These are phyloP conservation scores for Nyctibius bracteatus DNA, from an alignment of 2,113 vertebrate species.

Conservation along the genomic window DNA sequence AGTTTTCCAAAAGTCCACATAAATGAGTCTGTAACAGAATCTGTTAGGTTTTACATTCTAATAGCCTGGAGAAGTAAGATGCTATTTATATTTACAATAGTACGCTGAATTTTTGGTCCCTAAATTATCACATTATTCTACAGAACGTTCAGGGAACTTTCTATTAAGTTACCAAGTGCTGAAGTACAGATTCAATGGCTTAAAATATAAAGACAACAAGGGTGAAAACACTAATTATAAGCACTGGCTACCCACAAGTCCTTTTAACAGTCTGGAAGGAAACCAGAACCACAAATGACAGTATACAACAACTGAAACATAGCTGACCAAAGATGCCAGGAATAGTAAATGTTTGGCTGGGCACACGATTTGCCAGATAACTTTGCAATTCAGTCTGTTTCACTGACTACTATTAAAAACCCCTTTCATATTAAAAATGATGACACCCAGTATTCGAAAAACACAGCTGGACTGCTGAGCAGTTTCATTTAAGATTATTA, in stretches of 20 bases:
- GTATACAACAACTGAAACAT: neutral
- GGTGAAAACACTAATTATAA: neutral
- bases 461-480: neutral
- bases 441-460: neutral
- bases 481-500: neutral
- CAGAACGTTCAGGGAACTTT: neutral
- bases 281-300: neutral
- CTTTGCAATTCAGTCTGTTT: neutral
- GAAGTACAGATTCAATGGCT: neutral
- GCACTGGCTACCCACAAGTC: neutral
- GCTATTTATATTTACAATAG: neutral
- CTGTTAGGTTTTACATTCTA: neutral
- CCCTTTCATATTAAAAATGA: neutral
- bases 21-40: neutral
- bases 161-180: neutral
- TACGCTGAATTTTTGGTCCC: neutral
- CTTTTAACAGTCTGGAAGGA: neutral
- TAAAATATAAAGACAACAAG: neutral
- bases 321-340: neutral
- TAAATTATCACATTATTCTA: neutral
- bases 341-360: neutral
- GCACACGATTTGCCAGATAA: neutral
- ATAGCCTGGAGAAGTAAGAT: neutral
- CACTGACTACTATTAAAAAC: neutral
- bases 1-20: neutral